Conservation (phyloP, 2,113 vertebrate genomes). For the Macquaria ambigua region DNA sequence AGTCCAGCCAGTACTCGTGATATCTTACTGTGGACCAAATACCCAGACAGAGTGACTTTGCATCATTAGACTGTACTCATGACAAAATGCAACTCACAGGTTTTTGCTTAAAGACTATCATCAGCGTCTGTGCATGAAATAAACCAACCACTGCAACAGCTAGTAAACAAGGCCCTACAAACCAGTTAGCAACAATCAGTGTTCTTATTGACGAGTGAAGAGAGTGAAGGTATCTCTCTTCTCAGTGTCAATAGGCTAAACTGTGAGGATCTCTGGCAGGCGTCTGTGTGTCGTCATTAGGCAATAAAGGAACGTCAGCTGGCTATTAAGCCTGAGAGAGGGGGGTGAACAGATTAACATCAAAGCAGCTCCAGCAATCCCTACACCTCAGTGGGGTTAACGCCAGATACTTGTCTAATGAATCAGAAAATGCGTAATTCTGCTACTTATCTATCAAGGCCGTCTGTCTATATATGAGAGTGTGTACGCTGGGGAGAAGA, state of each 20-base stretch:
- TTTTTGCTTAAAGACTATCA: not conserved
- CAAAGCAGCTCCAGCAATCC: conserved; percentile 9
- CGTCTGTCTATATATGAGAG: conserved; percentile 29
- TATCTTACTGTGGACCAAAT: not conserved
- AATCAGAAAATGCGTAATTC: conserved; percentile 26
- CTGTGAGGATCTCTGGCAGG: conserved; percentile 28
- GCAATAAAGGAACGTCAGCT: conserved; percentile 47
- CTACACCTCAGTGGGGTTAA: not conserved
- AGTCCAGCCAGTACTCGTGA: not conserved
- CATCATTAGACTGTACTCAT: not conserved
- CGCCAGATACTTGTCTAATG: conserved; percentile 12
- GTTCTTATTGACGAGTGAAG: conserved; percentile 45
- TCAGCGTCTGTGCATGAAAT: not conserved
- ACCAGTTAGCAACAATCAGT: conserved; percentile 39
- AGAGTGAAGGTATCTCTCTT: conserved; percentile 22
- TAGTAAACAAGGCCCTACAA: conserved; percentile 6
- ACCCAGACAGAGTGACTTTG: not conserved
- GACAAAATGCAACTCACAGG: not conserved
- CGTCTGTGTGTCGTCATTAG: conserved; percentile 25
- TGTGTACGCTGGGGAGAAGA: conserved; percentile 2
- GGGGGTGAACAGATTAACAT: conserved; percentile 37
- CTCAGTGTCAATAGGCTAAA: conserved; percentile 51
- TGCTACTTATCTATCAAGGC: not conserved
- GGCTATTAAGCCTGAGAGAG: conserved; percentile 43
- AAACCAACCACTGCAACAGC: not conserved